Percentiles rank a stretch among this genome's conserved stretches.
Evolutionary conservation across 2,888 invertebrate species (phyloP).

Genomic region (Andrena haemorrhoa): DNA sequence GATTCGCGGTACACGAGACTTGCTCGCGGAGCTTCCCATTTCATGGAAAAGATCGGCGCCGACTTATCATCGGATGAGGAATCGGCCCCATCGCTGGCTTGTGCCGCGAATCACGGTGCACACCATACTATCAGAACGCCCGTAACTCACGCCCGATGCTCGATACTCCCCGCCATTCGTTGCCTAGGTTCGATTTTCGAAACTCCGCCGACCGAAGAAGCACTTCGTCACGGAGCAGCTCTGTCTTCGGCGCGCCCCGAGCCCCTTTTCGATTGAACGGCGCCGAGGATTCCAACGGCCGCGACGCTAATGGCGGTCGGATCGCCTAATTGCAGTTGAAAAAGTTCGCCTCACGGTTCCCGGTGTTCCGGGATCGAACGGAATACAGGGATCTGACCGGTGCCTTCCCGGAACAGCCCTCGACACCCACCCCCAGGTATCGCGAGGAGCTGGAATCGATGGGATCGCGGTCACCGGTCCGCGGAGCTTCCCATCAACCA

Average conservation of each 20-base stretch:
- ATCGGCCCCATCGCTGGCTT: background rate
- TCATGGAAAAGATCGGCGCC: background rate
- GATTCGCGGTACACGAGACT: background rate
- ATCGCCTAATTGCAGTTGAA: conserved; percentile 31
- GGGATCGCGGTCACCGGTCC: conserved; percentile 2
- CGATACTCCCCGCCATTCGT: conserved; percentile 8
- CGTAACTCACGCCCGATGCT: conserved; percentile 10
- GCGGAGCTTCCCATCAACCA: conserved; percentile 6
- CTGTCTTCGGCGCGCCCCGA: background rate
- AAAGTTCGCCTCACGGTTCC: background rate
- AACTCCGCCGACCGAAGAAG: background rate
- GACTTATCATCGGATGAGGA: conserved; percentile 3
- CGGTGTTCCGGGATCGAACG: background rate
- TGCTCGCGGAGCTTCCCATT: background rate
- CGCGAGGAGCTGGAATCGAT: conserved; percentile 20
- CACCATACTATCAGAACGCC: conserved; percentile 4
- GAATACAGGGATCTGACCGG: conserved; percentile 3
- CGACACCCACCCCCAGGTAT: conserved; percentile 4
- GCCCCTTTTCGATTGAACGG: conserved; percentile 20
- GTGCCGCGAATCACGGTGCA: background rate
- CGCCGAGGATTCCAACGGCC: background rate
- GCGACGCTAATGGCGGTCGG: background rate
- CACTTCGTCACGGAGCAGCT: conserved; percentile 7
- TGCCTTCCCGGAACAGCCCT: background rate
- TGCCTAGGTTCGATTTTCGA: conserved; percentile 1